Percentiles rank a stretch among this genome's conserved stretches.
phyloP scores from a whole-genome alignment of 2,797 vertebrate genomes.

The Enteromius unitaeniatus region DNA sequence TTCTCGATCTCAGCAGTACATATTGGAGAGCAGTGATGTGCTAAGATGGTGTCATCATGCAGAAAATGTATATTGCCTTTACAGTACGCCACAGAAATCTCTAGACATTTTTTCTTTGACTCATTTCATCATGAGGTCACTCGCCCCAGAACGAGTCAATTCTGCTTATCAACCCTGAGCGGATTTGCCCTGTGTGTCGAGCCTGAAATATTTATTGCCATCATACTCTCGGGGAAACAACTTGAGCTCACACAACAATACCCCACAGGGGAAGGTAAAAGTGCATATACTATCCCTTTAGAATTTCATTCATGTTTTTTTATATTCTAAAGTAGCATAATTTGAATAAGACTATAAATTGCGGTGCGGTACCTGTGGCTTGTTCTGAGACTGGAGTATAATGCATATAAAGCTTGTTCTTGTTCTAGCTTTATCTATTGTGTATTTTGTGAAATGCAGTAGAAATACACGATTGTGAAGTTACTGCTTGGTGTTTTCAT shows the following conservation, averaged over 20 bases:
- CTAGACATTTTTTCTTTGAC: conserved; percentile 39
- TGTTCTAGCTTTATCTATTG: background rate
- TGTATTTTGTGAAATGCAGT: background rate
- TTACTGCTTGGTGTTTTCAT: background rate
- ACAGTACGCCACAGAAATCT: conserved; percentile 24
- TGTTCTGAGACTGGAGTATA: background rate
- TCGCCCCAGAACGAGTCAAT: conserved; percentile 32
- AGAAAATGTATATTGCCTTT: conserved; percentile 38
- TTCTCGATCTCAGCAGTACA: background rate
- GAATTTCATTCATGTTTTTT: background rate
- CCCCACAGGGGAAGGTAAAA: background rate
- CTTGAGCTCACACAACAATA: conserved; percentile 3
- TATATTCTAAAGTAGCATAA: background rate
- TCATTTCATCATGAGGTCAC: conserved; percentile 40
- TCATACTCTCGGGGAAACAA: background rate
- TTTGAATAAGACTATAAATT: background rate
- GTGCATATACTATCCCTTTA: background rate
- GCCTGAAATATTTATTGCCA: conserved; percentile 38
- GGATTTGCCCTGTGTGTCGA: conserved; percentile 19
- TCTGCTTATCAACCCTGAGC: conserved; percentile 34
- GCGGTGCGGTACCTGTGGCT: background rate
- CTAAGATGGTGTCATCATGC: conserved; percentile 8
- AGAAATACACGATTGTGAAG: background rate
- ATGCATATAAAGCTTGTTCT: background rate
- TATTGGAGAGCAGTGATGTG: conserved; percentile 22